Evolutionary conservation across 2,113 vertebrate species (phyloP).

Genomic region (Sturnira hondurensis): DNA sequence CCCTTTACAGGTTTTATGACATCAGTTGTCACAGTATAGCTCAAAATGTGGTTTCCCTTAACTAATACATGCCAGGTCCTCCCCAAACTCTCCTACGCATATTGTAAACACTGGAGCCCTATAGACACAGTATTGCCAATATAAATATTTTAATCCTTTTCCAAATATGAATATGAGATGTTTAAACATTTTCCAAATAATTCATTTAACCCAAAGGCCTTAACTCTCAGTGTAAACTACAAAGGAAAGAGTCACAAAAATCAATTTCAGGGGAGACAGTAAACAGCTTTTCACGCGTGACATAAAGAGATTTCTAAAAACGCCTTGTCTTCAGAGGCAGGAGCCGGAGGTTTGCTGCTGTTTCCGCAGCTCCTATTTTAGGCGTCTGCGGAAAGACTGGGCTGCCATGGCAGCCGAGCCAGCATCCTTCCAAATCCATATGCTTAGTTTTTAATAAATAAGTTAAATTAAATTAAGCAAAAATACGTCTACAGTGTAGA

Average conservation of each 20-base stretch:
- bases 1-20: background rate
- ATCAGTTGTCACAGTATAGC: background rate
- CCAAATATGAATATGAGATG: background rate
- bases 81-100: background rate
- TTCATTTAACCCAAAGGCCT: background rate
- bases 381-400: background rate
- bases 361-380: background rate
- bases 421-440: constrained; percentile 37
- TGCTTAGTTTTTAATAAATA: constrained; percentile 64
- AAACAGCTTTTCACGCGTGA: background rate
- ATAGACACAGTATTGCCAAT: too few relatives aligned
- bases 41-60: background rate
- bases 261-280: background rate
- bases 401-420: constrained; percentile 16
- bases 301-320: background rate
- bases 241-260: background rate
- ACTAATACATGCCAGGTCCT: background rate
- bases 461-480: constrained; percentile 59
- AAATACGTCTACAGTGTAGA: constrained; percentile 49
- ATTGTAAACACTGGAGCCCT: background rate
- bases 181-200: background rate
- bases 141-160: background rate
- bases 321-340: background rate
- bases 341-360: background rate
- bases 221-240: background rate